Conservation (phyloP, 2,888 invertebrate species). For the Notocelia uddmanniana region DNA sequence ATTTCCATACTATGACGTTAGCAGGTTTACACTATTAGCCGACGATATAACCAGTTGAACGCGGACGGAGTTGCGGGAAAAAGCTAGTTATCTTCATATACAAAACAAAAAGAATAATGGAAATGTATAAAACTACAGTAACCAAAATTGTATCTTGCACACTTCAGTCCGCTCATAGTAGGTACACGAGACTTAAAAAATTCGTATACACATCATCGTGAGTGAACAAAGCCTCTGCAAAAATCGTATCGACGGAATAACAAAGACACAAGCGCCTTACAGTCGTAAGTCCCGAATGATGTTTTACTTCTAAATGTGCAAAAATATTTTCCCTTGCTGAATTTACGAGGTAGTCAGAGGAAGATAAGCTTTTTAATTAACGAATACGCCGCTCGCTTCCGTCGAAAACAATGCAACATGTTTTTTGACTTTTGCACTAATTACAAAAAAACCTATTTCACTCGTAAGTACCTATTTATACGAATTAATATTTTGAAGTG, state of each 20-base stretch:
- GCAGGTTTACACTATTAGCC: no score
- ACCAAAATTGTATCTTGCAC: no score
- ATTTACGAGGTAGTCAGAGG: conserved; percentile 46
- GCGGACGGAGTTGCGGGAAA: no score
- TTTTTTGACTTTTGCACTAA: conserved; percentile 49
- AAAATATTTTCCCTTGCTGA: conserved; percentile 49
- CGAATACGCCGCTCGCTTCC: conserved; percentile 54
- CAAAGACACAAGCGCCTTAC: background rate
- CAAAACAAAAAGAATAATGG: no score
- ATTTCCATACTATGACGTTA: no score
- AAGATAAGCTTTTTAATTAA: conserved; percentile 60
- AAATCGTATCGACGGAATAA: background rate
- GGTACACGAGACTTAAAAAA: background rate
- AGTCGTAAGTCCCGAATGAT: background rate
- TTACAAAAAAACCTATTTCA: conserved; percentile 48
- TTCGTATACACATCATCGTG: background rate
- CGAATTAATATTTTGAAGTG: background rate
- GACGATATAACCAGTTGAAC: no score
- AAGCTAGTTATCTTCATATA: no score
- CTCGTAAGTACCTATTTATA: conserved; percentile 23
- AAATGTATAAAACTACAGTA: no score
- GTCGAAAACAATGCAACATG: conserved; percentile 53
- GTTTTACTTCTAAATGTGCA: background rate
- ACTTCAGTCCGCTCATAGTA: no score
- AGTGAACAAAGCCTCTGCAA: conserved; percentile 32